Conservation (phyloP, 2,113 vertebrate species). For the Emydocephalus ijimae region DNA sequence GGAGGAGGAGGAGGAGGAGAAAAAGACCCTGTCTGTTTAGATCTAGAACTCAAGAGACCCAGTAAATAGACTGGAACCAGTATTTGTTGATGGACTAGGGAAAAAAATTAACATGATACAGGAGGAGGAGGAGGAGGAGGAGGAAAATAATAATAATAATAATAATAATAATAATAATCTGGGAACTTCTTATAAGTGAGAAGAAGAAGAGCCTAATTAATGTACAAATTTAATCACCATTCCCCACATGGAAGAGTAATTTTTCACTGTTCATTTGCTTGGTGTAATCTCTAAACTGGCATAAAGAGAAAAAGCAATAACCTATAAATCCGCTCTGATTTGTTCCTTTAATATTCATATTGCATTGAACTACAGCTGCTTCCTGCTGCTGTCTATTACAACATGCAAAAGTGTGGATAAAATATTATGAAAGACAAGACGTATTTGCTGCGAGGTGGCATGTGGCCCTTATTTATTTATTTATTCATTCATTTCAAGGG, state of each 20-base stretch:
- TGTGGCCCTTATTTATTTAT: constrained; percentile 66
- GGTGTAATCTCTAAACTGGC: constrained; percentile 82
- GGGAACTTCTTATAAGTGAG: too few relatives aligned
- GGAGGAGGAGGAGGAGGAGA: constrained; percentile 21
- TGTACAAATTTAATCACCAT: constrained; percentile 86
- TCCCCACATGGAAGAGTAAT: constrained; percentile 83
- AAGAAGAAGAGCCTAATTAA: constrained; percentile 76
- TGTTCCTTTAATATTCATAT: constrained; percentile 82
- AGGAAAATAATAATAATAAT: too few relatives aligned
- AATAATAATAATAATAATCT: too few relatives aligned
- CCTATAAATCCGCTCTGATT: constrained; percentile 81
- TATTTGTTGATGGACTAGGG: too few relatives aligned
- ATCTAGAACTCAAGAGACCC: too few relatives aligned
- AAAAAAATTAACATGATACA: too few relatives aligned
- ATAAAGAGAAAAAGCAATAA: constrained; percentile 77
- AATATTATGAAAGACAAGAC: constrained; percentile 78
- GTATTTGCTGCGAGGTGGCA: constrained; percentile 66
- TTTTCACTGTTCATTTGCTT: constrained; percentile 83
- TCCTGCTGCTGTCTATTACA: constrained; percentile 74
- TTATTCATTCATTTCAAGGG: constrained; percentile 42
- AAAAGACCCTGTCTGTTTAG: neutral
- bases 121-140: neutral
- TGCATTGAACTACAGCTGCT: constrained; percentile 77
- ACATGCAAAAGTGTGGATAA: constrained; percentile 77
- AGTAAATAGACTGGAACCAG: too few relatives aligned